Conservation (phyloP, 2,888 invertebrate species). For the Molanna angustata region DNA sequence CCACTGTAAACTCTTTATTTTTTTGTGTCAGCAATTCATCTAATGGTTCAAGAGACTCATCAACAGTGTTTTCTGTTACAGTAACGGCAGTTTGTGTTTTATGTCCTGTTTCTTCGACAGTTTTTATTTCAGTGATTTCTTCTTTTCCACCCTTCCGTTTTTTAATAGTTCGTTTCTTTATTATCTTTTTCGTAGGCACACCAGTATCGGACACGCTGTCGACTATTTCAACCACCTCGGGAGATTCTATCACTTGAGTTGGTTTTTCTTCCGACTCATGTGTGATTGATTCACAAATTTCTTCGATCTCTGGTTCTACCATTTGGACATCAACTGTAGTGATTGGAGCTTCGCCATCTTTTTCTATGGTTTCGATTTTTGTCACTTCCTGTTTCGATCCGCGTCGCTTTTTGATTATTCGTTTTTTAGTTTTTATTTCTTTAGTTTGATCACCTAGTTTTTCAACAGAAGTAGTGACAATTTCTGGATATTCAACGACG, state of each 20-base stretch:
- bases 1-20: neutral
- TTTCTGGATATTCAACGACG: slow-evolving; percentile 21
- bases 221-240: slow-evolving; percentile 35
- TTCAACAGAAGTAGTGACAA: slow-evolving; percentile 37
- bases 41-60: slow-evolving; percentile 40
- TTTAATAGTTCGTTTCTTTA: slow-evolving; percentile 38
- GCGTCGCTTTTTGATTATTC: slow-evolving; percentile 39
- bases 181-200: slow-evolving; percentile 40
- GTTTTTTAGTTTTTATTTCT: slow-evolving; percentile 39
- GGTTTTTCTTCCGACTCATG: neutral
- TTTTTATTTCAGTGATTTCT: slow-evolving; percentile 39
- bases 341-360: slow-evolving; percentile 42
- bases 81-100: neutral
- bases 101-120: slow-evolving; percentile 37
- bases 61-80: slow-evolving; percentile 38
- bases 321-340: slow-evolving; percentile 37
- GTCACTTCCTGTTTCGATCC: slow-evolving; percentile 36
- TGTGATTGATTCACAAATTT: neutral
- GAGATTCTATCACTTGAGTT: slow-evolving; percentile 32
- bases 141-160: slow-evolving; percentile 40
- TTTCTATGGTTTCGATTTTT: slow-evolving; percentile 45
- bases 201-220: slow-evolving; percentile 38
- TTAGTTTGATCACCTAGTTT: neutral
- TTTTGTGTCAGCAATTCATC: neutral
- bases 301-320: neutral